phyloP scores from a whole-genome alignment of 1,140 invertebrate species.

The Drosophila neocordata region DNA sequence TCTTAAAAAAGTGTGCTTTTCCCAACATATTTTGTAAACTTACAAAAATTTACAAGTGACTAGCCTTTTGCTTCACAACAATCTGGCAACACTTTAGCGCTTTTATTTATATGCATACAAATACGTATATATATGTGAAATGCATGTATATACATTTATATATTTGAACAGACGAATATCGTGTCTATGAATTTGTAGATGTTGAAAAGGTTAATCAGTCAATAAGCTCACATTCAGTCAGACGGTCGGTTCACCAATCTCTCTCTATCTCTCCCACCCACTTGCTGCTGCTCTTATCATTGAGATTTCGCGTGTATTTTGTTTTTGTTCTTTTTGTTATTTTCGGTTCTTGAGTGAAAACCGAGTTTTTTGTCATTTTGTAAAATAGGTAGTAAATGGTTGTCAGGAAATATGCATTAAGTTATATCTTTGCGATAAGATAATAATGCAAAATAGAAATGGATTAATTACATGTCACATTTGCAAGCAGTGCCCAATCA shows the following conservation, averaged over 20 bases:
- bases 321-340: neutral
- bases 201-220: conserved; percentile 72
- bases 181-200: conserved; percentile 54
- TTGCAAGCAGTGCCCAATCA: conserved; percentile 4
- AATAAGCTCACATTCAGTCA: conserved; percentile 39
- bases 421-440: conserved; percentile 7
- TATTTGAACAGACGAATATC: conserved; percentile 54
- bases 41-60: conserved; percentile 32
- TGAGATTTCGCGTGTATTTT: conserved; percentile 17
- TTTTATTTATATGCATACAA: no score
- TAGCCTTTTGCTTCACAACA: neutral
- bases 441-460: conserved; percentile 1
- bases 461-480: conserved; percentile 19
- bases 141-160: conserved; percentile 36
- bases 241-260: conserved; percentile 15
- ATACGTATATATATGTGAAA: no score
- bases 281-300: conserved; percentile 10
- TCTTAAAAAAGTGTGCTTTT: no score
- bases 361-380: conserved; percentile 1
- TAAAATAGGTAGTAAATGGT: neutral
- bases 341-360: conserved; percentile 12
- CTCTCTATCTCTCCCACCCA: neutral
- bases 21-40: neutral
- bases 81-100: conserved; percentile 60
- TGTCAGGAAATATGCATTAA: conserved; percentile 7